Conservation (phyloP, 2,888 invertebrate species). For the Drosophila nr. fundita region DNA sequence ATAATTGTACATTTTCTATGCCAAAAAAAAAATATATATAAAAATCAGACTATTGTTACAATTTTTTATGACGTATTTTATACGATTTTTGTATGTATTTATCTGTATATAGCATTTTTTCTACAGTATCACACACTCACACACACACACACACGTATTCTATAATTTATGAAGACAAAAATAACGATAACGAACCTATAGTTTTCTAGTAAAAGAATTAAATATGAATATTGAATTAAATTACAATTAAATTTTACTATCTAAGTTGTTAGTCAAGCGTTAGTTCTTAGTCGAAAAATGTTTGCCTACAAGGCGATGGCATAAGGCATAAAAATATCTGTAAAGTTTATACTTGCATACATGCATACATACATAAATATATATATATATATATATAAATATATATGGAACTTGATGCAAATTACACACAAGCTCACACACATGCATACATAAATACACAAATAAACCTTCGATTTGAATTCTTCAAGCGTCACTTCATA, state of each 20-base stretch:
- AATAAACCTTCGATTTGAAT: constrained; percentile 41
- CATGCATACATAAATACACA: constrained; percentile 19
- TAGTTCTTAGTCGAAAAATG: constrained; percentile 59
- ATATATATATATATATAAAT: constrained; percentile 47
- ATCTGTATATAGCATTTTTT: constrained; percentile 70
- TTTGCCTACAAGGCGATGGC: constrained; percentile 61
- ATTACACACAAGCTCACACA: constrained; percentile 33
- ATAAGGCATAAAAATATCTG: constrained; percentile 54
- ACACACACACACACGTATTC: constrained; percentile 18
- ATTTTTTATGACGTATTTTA: constrained; percentile 69
- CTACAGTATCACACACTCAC: constrained; percentile 35
- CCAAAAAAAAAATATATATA: constrained; percentile 11
- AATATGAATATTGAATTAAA: constrained; percentile 42
- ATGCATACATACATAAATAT: constrained; percentile 30
- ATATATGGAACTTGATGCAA: constrained; percentile 41
- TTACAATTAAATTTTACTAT: constrained; percentile 40
- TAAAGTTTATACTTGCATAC: constrained; percentile 60
- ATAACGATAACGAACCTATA: constrained; percentile 28
- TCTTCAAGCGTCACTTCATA: constrained; percentile 28
- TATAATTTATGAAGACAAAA: constrained; percentile 39
- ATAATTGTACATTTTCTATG: constrained; percentile 71
- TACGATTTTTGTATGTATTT: constrained; percentile 68
- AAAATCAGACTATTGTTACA: constrained; percentile 59
- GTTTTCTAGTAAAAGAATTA: constrained; percentile 59
- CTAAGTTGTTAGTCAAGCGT: constrained; percentile 64